Base-by-base conservation (phyloP, 2,113 vertebrate genomes). In the Chiloscyllium plagiosum region DNA sequence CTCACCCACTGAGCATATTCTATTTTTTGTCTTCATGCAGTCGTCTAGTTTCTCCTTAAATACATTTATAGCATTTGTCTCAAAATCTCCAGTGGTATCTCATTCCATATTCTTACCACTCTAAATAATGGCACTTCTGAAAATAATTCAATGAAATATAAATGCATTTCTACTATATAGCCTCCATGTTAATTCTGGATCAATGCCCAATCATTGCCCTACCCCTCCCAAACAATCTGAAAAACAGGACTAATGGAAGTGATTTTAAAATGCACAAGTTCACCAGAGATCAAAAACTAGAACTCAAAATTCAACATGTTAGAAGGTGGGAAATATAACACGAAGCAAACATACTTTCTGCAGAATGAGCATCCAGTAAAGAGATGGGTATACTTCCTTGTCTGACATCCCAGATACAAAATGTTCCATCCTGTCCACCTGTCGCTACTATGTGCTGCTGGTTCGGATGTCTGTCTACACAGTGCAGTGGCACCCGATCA, bases 401-500 rank as follows among this genome's bases (percentile, higher is more conserved):
- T 96, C 99, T 98, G 94, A 99, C 98, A 89, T 99, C 99, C 99
- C 99, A 99, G 96, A 99, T 98, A 96, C 98, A 99, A 96, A 99
- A 97, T 98, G 99, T 99, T 95, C 99, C 99, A 83, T 99, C 99
- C 97, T 99, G 99, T 95, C 99, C 98, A 15, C 99, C 99, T 0
- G 98, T 98, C 86, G 98, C 99, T 96, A 99, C 99, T 90, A 99
- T 98, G 96, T 99, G 99, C 97, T 99, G 99, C 96, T 99, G 99
- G 97, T 98, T 99, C 0, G 99, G 99, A 97, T 99, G 99, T 97
- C 98, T 98, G 96, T 99, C 99, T 95, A 99, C 98, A 95, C 99
- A 99, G 97, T 99, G 98, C 66, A 99, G 97, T 4, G 99, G 99
- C 96, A 99, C 98, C 97, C 98, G 97, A 78, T 99, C 98, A 24